These are phyloP conservation scores for Ramphastos sulfuratus DNA, from an alignment of 2,113 vertebrate genomes.

Conservation along the genomic window DNA sequence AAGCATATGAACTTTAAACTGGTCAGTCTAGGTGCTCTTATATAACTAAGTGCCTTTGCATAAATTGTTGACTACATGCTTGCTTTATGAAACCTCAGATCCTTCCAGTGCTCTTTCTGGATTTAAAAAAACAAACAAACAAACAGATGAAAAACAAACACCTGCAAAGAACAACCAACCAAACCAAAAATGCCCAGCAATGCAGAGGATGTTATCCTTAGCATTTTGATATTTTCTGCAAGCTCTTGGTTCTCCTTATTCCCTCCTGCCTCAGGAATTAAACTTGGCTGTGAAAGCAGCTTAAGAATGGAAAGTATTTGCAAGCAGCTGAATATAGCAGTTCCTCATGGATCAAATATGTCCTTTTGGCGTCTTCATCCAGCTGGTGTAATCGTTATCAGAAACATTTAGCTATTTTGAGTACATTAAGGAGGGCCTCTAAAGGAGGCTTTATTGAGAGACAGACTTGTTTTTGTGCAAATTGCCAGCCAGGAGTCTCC, in stretches of 20 bases:
- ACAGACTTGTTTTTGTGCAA: background rate
- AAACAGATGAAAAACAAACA: too few relatives aligned
- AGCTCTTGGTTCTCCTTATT: background rate
- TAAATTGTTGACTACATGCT: background rate
- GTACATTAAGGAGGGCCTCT: background rate
- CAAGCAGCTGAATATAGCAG: background rate
- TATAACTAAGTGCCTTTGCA: background rate
- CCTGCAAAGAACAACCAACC: too few relatives aligned
- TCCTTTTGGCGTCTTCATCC: slow-evolving; percentile 62
- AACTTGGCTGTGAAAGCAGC: background rate
- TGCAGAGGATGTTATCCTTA: background rate
- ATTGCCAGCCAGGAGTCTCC: background rate
- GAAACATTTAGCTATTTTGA: slow-evolving; percentile 21
- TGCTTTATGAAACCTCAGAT: background rate
- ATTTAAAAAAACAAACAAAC: too few relatives aligned
- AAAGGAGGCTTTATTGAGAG: background rate
- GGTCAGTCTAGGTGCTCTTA: background rate
- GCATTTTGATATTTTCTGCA: background rate
- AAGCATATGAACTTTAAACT: background rate
- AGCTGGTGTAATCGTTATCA: background rate
- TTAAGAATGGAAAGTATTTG: slow-evolving; percentile 1
- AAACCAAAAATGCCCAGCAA: background rate
- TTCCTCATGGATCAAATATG: slow-evolving; percentile 10
- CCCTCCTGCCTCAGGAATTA: background rate
- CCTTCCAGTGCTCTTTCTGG: background rate